Base-by-base conservation (phyloP, 1,140 invertebrate genomes). In the Stenopsyche tienmushanensis region DNA sequence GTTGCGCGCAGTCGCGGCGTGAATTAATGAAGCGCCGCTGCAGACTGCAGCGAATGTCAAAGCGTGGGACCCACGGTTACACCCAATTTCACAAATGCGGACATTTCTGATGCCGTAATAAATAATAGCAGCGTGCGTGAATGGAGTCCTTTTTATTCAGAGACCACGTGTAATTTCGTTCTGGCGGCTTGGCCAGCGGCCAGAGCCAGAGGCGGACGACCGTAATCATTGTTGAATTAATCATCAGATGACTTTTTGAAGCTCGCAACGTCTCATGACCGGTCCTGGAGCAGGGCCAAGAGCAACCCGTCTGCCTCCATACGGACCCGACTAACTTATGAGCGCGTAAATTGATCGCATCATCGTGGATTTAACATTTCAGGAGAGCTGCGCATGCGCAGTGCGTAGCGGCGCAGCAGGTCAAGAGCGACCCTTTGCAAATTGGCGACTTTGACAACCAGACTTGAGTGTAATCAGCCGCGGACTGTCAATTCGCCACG, bases 131-230 rank as follows among this genome's bases (percentile, higher is more conserved):
- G 15, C 3, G 1, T 1, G 50, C n/a, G 50, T 53, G 50, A 53
- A 53, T 53, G 50, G 25, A 26, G 24, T 29, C 50, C 50, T 53
- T 53, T 21, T 53, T 53, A 53, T 26, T 53, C 50, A 21, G 50
- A n/a, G 29, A 53, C 15, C 15, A 26, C 50, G 50, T 53, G 50
- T n/a, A 21, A 53, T 53, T 53, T 21, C 1, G 24, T 7, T 7
- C 23, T 53, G 21, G 50, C 5, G 24, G 24, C n/a, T 23, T 53
- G 50, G 50, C 2, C 24, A 1, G 2, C 1, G 21, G 21, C 50
- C 50, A 53, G 50, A 26, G 15, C 5, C 24, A 5, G 15, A 53
- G 18, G n/a, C 50, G 9, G 10, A 53, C 50, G 50, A 50, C 21
- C 18, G 47, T 50, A 20, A 21, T 18, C 18, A 50, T 18, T 50